Evolutionary conservation across 2,888 invertebrate species (phyloP), one percentile per base, ranked within the genome.

Genomic region (Desoria tigrina): DNA sequence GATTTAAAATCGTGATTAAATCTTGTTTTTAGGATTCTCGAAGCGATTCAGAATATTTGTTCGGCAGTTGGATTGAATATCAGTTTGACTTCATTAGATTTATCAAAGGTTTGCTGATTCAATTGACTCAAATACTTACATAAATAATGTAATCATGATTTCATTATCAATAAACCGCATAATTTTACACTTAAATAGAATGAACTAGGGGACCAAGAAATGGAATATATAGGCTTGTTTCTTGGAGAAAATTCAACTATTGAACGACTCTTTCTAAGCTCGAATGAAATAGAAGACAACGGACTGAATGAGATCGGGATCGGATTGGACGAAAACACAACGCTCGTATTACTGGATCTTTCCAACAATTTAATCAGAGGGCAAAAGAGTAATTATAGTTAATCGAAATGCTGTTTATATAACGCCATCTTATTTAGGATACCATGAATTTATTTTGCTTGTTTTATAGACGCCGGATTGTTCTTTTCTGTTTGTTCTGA

Each of bases 361-460:
- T 81, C 84, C 0, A 84, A 84, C 83, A 86, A 85, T 77, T 80
- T 80, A 49, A 79, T 86, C 27, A 80, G 79, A 57, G 77, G 79
- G 77, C 81, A 63, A 76, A 71, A 79, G 78, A 78, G 81, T 80
- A 75, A 76, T 73, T 32, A n/a, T n/a, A n/a, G n/a, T n/a, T n/a
- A n/a, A n/a, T n/a, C n/a, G n/a, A n/a, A n/a, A n/a, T n/a, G n/a
- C n/a, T n/a, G n/a, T n/a, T n/a, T n/a, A n/a, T n/a, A n/a, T n/a
- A n/a, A n/a, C 0, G 9, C 9, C 21, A 7, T 49, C 9, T 49
- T 9, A 9, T 49, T 11, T 16, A 39, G 16, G 76, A 76, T n/a
- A 58, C 68, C 23, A 62, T 71, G 2, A n/a, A n/a, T n/a, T n/a
- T n/a, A n/a, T n/a, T 76, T 18, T 37, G 23, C 11, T 23, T 26